Base-by-base conservation (phyloP, 2,888 invertebrate species). In the Oeneis ivallda region DNA sequence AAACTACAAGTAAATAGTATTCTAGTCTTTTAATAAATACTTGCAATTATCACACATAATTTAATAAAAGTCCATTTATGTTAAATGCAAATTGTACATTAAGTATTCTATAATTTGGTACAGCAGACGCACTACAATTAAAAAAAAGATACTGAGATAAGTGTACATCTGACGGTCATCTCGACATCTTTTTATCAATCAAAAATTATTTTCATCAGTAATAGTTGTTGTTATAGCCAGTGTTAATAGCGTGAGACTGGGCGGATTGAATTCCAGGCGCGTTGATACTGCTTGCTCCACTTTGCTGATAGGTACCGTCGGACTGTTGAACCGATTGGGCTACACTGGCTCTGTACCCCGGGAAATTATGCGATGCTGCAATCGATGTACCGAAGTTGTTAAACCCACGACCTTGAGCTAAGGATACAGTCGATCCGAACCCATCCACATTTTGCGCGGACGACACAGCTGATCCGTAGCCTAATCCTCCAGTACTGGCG, bases 141-240 rank as follows among this genome's bases (percentile, higher is more conserved):
- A 5, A n/a, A 61, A 63, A 80, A 85, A 85, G 87, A 79, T 71
- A 79, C 71, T 65, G 81, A 83, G 83, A 89, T 83, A 87, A 89
- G 84, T 84, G 76, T 69, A 45, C 47, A 49, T 11, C 0, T 13
- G 13, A 69, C 79, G 76, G 82, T 89, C 89, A 83, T 89, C 87
- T 81, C 79, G 75, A 76, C 66, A 79, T 83, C 87, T 80, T 77
- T 76, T 34, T 65, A 47, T 9, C 69, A 65, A 64, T 26, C 5
- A 34, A 43, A 56, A 11, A 62, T 26, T 8, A 11, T 41, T 13
- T n/a, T 9, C 0, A 15, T 56, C 19, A 56, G 32, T 61, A 34
- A 56, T 60, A 68, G 71, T 64, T 86, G 52, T 60, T 69, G 72
- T 64, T 86, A 89, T 73, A 86, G 37, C 84, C 86, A 56, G 79